Evolutionary conservation across 2,888 invertebrate species (phyloP), one percentile per base, ranked within the genome.

Genomic region (Lissocephala sabroskyi): DNA sequence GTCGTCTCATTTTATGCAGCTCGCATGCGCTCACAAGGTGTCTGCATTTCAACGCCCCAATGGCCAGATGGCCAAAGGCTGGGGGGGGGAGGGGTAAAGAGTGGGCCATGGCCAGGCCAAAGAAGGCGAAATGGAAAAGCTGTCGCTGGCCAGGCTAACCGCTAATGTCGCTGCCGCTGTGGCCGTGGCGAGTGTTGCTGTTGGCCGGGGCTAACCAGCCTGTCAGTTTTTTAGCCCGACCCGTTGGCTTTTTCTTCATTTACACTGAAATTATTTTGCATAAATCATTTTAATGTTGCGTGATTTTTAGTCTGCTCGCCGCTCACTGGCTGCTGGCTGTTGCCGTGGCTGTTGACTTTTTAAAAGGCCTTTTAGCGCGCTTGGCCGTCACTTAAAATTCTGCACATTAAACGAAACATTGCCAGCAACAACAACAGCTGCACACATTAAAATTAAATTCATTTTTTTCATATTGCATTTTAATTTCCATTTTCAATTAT

Each of bases 271-370:
- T 73, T 73, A 73, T 63, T 73, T 64, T 62, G 64, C 75, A 68
- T 75, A 75, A 73, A 73, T 73, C 75, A 73, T 73, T 60, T 73
- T 67, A 63, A 75, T 71, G 71, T 74, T 74, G 67, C 71, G 68
- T 73, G 68, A 70, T 70, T 73, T 68, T 70, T 65, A 62, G 74
- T 18, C 18, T 18, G 10, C 23, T 26, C 23, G 18, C 13, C 7
- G 14, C 29, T 28, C 9, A 14, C 14, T 33, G 13, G 33, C 30
- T 1, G 10, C 30, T 33, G 35, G 26, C 26, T n/a, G 17, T 16
- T 17, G 30, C 18, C 13, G 35, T 43, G 33, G 43, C 35, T 14
- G 35, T 26, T 26, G 43, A 16, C 10, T 37, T 37, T 13, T 37
- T 37, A 37, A 37, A 65, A 63, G 61, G 65, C 68, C 65, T 73